Evolutionary conservation across 64 coral and sea anemone genomes (phyloP).

Genomic region (Porites lutea): DNA sequence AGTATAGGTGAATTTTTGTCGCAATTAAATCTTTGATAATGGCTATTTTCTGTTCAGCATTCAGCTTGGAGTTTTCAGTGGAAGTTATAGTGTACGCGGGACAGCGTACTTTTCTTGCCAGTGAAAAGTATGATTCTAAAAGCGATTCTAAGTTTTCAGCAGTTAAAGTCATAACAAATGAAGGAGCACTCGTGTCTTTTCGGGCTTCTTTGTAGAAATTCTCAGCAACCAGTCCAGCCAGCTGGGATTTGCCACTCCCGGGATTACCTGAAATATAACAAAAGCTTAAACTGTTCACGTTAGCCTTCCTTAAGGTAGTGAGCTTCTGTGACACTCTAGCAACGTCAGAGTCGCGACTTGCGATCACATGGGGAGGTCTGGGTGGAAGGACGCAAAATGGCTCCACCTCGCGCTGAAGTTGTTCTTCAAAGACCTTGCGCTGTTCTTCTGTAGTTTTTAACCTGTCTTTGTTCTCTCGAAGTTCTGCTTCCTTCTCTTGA

Average conservation of each 20-base stretch:
- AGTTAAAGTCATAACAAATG: conserved; percentile 51
- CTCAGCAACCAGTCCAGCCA: background rate
- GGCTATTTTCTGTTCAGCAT: background rate
- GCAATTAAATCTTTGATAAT: background rate
- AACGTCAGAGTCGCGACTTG: background rate
- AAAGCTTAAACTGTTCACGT: background rate
- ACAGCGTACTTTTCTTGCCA: conserved; percentile 10
- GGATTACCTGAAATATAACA: conserved; percentile 33
- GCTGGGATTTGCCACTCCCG: conserved; percentile 25
- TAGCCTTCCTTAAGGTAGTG: background rate
- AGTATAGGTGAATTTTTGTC: background rate
- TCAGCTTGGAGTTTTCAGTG: background rate
- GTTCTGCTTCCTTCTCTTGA: too few species aligned
- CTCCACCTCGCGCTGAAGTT: background rate
- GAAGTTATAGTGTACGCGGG: conserved; percentile 10
- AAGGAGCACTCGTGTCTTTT: background rate
- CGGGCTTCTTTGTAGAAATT: background rate
- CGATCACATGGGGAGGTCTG: background rate
- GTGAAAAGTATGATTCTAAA: conserved; percentile 23
- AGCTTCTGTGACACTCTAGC: background rate
- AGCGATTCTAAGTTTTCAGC: conserved; percentile 30
- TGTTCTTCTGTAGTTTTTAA: conserved; percentile 11
- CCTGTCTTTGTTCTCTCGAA: too few species aligned
- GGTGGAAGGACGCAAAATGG: conserved; percentile 46
- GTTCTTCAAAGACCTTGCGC: conserved; percentile 6